Evolutionary conservation across 2,797 vertebrate species (phyloP).

Genomic region (Balearica regulorum): DNA sequence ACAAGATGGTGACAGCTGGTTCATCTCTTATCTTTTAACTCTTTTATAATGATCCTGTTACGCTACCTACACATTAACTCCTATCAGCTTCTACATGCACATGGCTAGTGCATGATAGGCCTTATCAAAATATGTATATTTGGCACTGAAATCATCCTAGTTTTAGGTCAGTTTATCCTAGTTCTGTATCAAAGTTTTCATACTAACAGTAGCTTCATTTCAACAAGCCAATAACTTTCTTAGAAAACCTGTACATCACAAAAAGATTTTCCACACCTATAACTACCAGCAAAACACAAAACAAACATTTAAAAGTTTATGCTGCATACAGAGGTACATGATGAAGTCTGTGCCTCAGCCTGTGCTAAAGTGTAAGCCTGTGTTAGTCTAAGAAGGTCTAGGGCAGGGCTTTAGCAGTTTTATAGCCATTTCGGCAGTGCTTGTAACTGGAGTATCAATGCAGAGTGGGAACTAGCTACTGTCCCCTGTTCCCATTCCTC

Average conservation of each 20-base stretch:
- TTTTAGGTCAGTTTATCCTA: background rate
- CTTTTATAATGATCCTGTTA: background rate
- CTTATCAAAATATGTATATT: background rate
- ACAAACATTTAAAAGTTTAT: background rate
- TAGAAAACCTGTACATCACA: background rate
- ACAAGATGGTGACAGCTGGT: background rate
- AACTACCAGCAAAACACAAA: background rate
- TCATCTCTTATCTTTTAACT: background rate
- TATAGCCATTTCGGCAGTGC: background rate
- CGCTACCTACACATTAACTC: background rate
- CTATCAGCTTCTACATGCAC: background rate
- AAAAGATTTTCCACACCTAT: background rate
- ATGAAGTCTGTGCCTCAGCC: background rate
- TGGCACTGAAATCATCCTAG: background rate
- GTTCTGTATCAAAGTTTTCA: background rate
- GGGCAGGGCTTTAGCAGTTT: background rate
- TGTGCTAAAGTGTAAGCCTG: background rate
- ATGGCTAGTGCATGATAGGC: background rate
- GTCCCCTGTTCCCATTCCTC: background rate
- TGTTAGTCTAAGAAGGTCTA: background rate
- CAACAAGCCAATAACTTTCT: background rate
- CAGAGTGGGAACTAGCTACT: background rate
- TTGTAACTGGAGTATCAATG: background rate
- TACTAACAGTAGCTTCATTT: background rate
- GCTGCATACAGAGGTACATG: fast-evolving